Conservation (phyloP, 37 sponge, comb jelly and placozoan species). For the Chondrilla cf. caribensis region DNA sequence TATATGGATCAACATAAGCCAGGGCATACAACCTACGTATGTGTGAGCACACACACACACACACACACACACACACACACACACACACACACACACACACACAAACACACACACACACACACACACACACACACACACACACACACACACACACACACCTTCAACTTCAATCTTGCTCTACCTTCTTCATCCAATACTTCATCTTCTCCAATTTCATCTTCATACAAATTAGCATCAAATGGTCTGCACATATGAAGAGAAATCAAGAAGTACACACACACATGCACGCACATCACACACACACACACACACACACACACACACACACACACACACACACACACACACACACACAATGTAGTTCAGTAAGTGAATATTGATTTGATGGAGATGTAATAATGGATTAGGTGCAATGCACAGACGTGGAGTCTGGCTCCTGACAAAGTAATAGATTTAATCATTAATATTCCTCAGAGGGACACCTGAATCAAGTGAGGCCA, state of each 20-base stretch:
- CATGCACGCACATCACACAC: too few relatives aligned
- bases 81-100: conserved; percentile 21
- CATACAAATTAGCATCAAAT: conserved; percentile 86
- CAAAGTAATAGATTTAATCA: too few relatives aligned
- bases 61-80: too few relatives aligned
- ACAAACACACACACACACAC: conserved; percentile 24
- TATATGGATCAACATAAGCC: too few relatives aligned
- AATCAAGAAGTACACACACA: background rate
- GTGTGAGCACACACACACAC: too few relatives aligned
- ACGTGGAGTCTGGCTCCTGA: too few relatives aligned
- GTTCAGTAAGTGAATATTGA: background rate
- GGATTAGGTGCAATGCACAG: too few relatives aligned
- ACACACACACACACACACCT: conserved; percentile 54
- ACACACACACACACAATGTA: background rate
- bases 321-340: too few relatives aligned
- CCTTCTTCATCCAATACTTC: conserved; percentile 96
- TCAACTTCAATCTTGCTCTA: conserved; percentile 86
- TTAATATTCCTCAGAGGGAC: too few relatives aligned
- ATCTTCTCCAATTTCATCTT: conserved; percentile 95
- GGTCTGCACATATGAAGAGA: conserved; percentile 53
- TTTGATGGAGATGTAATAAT: too few relatives aligned
- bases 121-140: conserved; percentile 1
- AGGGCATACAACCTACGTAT: too few relatives aligned
- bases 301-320: background rate
- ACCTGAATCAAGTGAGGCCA: too few relatives aligned